Base-by-base conservation (phyloP, 2,888 invertebrate genomes). In the Rhogogaster chlorosoma region DNA sequence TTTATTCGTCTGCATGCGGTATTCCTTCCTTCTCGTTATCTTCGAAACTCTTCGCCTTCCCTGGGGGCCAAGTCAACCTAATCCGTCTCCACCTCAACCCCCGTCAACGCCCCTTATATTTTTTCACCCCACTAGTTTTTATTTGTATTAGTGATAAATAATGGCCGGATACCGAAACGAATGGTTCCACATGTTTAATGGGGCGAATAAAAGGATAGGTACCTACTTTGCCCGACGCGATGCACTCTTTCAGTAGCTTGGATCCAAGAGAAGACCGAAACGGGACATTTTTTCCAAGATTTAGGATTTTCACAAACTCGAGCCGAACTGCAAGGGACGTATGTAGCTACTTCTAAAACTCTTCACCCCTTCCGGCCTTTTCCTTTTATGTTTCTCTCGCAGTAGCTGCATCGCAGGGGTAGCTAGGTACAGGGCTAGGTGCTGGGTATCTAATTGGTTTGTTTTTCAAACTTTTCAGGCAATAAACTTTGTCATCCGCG, bases 61-160 rank as follows among this genome's bases (percentile, higher is more conserved):
- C 32, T 18, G 15, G 67, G 32, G 67, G 32, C 32, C 5, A 67
- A 67, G 32, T 32, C 29, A 4, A n/a, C 22, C 71, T 38, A 73
- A 73, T 73, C 71, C 71, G 71, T 73, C 42, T 71, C 71, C 32
- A 12, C 26, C 29, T 5, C 32, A 3, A 67, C 26, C 26, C 67
- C 67, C 32, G 26, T 67, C 10, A 15, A 77, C 53, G 77, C 49
- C 53, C 77, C 77, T 77, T 77, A 77, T 77, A 77, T 77, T 77
- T 77, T 77, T 77, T 77, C 49, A 77, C 77, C 49, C 77, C 32
- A 77, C 77, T 77, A 77, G 77, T 77, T 77, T 77, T 77, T 77
- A 77, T 77, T 77, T 77, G 49, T 77, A 49, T 77, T 45, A 53
- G 77, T 77, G 77, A 77, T 77, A 77, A 77, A 53, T 77, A 77